Percentiles rank a stretch among this genome's conserved stretches.
Evolutionary conservation across 2,797 vertebrate species (phyloP).

Genomic region (Pangasius krempfi): DNA sequence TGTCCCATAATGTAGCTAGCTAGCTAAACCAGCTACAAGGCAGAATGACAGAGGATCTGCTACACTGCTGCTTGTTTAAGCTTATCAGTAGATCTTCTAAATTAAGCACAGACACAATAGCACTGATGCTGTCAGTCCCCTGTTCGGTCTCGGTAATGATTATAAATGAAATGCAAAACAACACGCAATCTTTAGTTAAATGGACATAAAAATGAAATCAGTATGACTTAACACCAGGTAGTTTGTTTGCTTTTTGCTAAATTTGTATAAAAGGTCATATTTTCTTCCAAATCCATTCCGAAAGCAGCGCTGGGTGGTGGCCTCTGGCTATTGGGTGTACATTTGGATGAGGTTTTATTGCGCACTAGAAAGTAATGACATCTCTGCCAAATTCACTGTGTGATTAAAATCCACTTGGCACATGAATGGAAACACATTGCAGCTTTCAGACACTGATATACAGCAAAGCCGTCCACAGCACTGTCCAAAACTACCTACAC

Average conservation of each 20-base stretch:
- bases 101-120: background rate
- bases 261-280: background rate
- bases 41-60: background rate
- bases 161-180: background rate
- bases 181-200: background rate
- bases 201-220: background rate
- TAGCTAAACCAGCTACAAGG: background rate
- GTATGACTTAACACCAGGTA: background rate
- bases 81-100: background rate
- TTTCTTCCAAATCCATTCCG: background rate
- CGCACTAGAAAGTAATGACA: background rate
- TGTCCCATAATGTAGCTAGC: background rate
- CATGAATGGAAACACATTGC: background rate
- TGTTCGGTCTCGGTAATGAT: background rate
- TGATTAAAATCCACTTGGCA: constrained; percentile 22
- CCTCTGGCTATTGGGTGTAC: background rate
- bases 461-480: background rate
- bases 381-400: background rate
- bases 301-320: background rate
- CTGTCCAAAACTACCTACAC: constrained; percentile 8
- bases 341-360: constrained; percentile 11
- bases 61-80: background rate
- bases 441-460: constrained; percentile 15
- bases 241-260: background rate
- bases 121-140: too few species aligned